These are phyloP conservation scores for Atractosteus spatula DNA, from an alignment of 2,113 vertebrate species.

Conservation along the genomic window DNA sequence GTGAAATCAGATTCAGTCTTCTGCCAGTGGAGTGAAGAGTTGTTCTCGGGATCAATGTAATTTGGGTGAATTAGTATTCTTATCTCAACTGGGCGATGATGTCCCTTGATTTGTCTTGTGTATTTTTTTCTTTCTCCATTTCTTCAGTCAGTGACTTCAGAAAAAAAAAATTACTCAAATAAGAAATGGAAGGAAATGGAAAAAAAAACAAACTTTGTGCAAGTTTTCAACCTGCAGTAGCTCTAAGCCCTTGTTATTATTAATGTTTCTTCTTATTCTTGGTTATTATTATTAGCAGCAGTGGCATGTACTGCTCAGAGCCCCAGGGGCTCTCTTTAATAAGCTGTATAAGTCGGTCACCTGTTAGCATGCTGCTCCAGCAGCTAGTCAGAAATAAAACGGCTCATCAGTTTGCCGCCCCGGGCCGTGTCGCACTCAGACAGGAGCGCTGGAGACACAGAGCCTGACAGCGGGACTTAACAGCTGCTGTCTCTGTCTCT, in stretches of 20 bases:
- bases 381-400: slow-evolving; percentile 33
- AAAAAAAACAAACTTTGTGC: too few relatives aligned
- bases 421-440: slow-evolving; percentile 22
- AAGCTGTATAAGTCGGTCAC: slow-evolving; percentile 32
- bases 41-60: too few relatives aligned
- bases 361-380: slow-evolving; percentile 29
- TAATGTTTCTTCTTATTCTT: background rate
- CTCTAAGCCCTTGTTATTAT: background rate
- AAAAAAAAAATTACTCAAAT: too few relatives aligned
- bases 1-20: too few relatives aligned
- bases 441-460: background rate
- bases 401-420: slow-evolving; percentile 42
- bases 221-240: background rate
- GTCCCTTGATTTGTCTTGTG: too few relatives aligned
- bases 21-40: too few relatives aligned
- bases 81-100: too few relatives aligned
- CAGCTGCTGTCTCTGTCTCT: background rate
- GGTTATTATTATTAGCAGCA: slow-evolving; percentile 20
- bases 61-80: too few relatives aligned
- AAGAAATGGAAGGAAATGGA: too few relatives aligned
- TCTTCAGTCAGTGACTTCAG: too few relatives aligned
- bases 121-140: too few relatives aligned
- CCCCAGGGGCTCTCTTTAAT: slow-evolving; percentile 38
- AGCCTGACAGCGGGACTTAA: background rate
- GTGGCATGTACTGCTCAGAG: slow-evolving; percentile 9